Evolutionary conservation across 2,113 vertebrate genomes (phyloP).

Genomic region (Apaloderma vittatum): DNA sequence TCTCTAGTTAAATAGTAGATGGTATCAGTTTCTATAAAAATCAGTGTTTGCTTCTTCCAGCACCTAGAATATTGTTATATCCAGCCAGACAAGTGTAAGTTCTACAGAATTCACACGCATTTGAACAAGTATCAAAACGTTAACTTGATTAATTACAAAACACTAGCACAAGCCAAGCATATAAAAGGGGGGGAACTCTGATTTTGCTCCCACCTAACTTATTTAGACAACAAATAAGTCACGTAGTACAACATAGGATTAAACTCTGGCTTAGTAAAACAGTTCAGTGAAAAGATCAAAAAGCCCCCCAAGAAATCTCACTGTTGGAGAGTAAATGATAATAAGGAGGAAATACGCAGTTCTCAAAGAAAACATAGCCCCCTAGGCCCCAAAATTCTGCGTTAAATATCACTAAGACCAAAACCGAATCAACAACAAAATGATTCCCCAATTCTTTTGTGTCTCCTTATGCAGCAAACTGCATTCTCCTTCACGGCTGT

Average conservation of each 20-base stretch:
- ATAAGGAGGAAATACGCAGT: background rate
- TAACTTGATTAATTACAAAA: constrained; percentile 33
- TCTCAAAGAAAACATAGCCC: background rate
- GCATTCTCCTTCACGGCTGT: background rate
- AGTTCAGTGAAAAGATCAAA: background rate
- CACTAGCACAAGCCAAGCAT: background rate
- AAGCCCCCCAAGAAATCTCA: background rate
- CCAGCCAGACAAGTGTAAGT: background rate
- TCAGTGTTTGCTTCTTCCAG: constrained; percentile 25
- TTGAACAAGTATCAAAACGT: constrained; percentile 29
- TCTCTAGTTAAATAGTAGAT: constrained; percentile 60
- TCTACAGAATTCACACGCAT: constrained; percentile 26
- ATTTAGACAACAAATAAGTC: background rate
- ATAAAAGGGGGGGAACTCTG: background rate
- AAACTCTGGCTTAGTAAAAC: background rate
- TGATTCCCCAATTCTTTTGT: background rate
- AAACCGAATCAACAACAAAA: background rate
- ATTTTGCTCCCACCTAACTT: background rate
- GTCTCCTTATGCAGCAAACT: background rate
- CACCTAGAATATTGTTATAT: constrained; percentile 14
- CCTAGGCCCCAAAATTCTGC: rapidly evolving
- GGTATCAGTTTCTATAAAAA: constrained; percentile 43
- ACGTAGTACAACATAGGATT: background rate
- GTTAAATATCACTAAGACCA: background rate
- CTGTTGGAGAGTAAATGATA: background rate